Conservation (phyloP, 2,113 vertebrate genomes). For the Zosterops pallidus region DNA sequence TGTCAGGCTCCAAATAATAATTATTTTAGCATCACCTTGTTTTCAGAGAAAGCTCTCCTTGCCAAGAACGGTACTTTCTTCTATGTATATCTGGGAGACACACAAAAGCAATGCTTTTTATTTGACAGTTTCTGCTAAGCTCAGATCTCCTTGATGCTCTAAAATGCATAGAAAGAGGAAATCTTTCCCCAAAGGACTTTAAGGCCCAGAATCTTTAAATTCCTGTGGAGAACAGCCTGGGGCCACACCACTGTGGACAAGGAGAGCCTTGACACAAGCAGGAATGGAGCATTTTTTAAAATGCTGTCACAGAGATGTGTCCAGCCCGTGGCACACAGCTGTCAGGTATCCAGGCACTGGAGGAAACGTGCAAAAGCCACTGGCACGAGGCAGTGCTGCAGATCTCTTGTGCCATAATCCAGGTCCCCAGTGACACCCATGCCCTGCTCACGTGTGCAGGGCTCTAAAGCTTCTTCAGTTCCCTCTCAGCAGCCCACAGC, state of each 20-base stretch:
- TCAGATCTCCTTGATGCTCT: neutral
- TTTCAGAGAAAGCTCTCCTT: neutral
- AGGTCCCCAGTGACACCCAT: rapidly evolving
- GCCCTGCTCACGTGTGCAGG: rapidly evolving
- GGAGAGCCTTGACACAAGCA: neutral
- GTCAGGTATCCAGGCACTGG: rapidly evolving
- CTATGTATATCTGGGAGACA: neutral
- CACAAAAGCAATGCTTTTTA: neutral
- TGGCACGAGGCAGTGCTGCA: neutral
- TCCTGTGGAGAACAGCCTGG: neutral
- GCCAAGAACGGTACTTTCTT: neutral
- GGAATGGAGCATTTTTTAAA: neutral
- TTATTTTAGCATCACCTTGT: neutral
- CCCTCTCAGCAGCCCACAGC: neutral
- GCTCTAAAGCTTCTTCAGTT: neutral
- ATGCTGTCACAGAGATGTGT: neutral
- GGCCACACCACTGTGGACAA: neutral
- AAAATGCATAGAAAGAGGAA: neutral
- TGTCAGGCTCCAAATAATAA: neutral
- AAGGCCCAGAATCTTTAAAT: neutral
- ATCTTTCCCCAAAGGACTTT: neutral
- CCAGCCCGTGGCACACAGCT: rapidly evolving
- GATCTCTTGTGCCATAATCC: rapidly evolving
- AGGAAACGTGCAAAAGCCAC: neutral
- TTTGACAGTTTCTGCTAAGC: neutral